Evolutionary conservation across 2,888 invertebrate genomes (phyloP), one percentile per base, ranked within the genome.

Genomic region (Synergus gifuensis): DNA sequence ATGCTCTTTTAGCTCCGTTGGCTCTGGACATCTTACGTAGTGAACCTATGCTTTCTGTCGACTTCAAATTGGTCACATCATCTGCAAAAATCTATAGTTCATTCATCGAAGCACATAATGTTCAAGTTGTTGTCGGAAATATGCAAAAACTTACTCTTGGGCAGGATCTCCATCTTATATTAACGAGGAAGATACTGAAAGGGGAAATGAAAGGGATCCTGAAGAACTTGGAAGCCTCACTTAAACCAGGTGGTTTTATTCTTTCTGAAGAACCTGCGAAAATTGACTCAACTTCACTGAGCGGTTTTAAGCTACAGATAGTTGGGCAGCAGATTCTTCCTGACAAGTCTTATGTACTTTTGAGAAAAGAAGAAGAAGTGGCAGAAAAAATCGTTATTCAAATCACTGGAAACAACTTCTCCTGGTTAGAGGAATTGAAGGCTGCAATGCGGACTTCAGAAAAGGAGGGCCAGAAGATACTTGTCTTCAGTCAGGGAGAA

Each of bases 361-460:
- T 97, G 79, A 95, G 96, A 64, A 95, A 94, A 87, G 87, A 88
- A 0, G 89, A 92, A 46, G 89, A 89, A 73, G 93, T 93, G 4
- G 77, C 87, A 0, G 91, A 90, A 66, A 89, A 91, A 67, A 92
- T 93, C n/a, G 93, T 96, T 0, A 92, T 97, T 2, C 93, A 95
- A 82, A 93, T 96, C 44, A 94, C 95, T 0, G 96, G 96, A 88
- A 94, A 94, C 79, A 93, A 94, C 88, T 97, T 95, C 92, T 91
- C 91, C 1, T 98, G 98, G 98, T 95, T 98, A 76, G 96, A 97
- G 76, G 92, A 93, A 12, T 93, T 98, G 58, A 98, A 98, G 91
- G 94, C 93, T 0, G 95, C 96, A 0, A 89, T 98, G 91, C 94
- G 94, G 82, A 94, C 95, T 80, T 93, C 95, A 76, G 95, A 95